Base-by-base conservation (phyloP, 2,113 vertebrate genomes). In the Xenopus borealis region DNA sequence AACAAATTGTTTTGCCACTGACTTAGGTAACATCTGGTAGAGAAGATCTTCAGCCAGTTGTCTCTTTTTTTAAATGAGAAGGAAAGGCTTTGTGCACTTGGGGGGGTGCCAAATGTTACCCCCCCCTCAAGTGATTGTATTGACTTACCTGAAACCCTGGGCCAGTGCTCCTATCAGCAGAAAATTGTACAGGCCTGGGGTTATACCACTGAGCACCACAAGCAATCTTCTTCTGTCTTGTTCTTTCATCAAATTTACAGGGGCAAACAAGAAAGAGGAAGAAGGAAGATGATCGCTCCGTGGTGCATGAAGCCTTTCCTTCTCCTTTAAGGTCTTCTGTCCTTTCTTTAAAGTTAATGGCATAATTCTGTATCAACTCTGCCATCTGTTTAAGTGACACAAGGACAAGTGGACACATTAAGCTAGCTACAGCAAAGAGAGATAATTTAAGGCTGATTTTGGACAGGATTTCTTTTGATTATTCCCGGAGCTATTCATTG, bases 11-110 rank as follows among this genome's bases (percentile, higher is more conserved):
- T 87, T 93, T 80, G 91, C 95, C 7, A 96, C 95, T 1, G 94
- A 90, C 72, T 93, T 95, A 13, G 95, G 95, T 78, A 97, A 40
- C 95, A 96, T 96, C 81, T 96, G 94, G 79, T 97, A 92, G 50
- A 96, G 81, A 53, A 97, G 93, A 47, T 97, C 91, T 79, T 97
- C 94, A 0, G 93, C 93, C 7, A 95, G 73, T 6, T 18, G 80
- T 66, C 93, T 84, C 83, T 96, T 91, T 50, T 69, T 85, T 71
- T n/a, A n/a, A n/a, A n/a, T n/a, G n/a, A n/a, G n/a, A n/a, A n/a
- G n/a, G n/a, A n/a, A n/a, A n/a, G n/a, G n/a, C n/a, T n/a, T n/a
- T n/a, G n/a, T n/a, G n/a, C n/a, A n/a, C n/a, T n/a, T n/a, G n/a
- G n/a, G n/a, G n/a, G n/a, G n/a, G n/a, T n/a, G n/a, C n/a, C n/a